Conservation (phyloP, 2,113 vertebrate species). For the Misgurnus mizolepis region DNA sequence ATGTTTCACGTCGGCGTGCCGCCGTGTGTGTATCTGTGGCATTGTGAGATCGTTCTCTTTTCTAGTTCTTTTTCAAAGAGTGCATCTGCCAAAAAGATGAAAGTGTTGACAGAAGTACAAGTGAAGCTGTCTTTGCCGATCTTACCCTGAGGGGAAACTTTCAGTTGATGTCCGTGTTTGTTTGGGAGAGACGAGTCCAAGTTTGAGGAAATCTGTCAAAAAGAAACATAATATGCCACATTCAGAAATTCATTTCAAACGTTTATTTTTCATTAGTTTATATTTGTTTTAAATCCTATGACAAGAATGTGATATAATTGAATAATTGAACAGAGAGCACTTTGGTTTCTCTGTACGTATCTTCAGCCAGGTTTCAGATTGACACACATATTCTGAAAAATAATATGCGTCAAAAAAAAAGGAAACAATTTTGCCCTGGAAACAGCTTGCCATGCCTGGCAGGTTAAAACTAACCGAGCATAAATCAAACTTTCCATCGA, state of each 20-base stretch:
- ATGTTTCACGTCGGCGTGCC: slow-evolving; percentile 7
- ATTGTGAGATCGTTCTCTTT: slow-evolving; percentile 4
- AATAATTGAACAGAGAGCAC: neutral
- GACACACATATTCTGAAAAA: slow-evolving; percentile 33
- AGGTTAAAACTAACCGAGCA: slow-evolving; percentile 30
- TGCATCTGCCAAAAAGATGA: slow-evolving; percentile 45
- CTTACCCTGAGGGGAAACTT: slow-evolving; percentile 70
- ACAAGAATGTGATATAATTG: neutral
- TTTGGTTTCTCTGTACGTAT: neutral
- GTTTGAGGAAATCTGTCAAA: slow-evolving; percentile 62
- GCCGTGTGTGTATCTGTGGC: neutral
- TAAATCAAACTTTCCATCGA: slow-evolving; percentile 45
- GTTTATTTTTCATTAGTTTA: neutral
- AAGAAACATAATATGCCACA: slow-evolving; percentile 57
- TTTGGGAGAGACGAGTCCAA: slow-evolving; percentile 56
- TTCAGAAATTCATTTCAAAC: slow-evolving; percentile 32
- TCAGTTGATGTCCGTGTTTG: slow-evolving; percentile 62
- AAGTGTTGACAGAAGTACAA: slow-evolving; percentile 56
- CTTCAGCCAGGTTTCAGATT: slow-evolving; percentile 7
- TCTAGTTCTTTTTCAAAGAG: slow-evolving; percentile 28
- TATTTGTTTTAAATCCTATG: neutral
- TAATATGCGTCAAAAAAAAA: slow-evolving; percentile 24
- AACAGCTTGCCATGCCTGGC: slow-evolving; percentile 34
- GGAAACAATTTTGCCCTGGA: slow-evolving; percentile 27
- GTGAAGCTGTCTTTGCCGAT: slow-evolving; percentile 54